Conservation (phyloP, 2,888 invertebrate species). For the Drosophila neoperkinsi region DNA sequence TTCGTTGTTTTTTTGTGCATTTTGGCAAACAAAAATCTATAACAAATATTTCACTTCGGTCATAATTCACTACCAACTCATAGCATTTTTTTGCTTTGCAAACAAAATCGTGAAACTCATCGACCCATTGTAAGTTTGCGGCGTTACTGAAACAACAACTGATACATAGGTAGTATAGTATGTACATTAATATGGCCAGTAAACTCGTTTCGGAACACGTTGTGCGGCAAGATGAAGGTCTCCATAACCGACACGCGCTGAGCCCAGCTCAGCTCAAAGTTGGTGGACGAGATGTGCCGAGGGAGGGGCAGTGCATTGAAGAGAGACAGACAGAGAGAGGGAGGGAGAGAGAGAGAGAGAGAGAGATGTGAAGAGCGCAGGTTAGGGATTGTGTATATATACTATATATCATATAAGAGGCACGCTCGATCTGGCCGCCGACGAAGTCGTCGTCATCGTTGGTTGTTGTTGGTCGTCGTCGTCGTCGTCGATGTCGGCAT, state of each 20-base stretch:
- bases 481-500: slow-evolving; percentile 58
- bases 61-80: not conserved
- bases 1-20: not conserved
- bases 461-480: slow-evolving; percentile 21
- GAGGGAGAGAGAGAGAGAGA: slow-evolving; percentile 5
- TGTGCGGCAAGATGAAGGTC: slow-evolving; percentile 77
- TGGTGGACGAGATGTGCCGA: not conserved
- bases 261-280: slow-evolving; percentile 33
- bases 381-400: slow-evolving; percentile 47
- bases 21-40: not conserved
- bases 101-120: slow-evolving; percentile 15
- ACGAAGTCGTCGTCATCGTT: slow-evolving; percentile 19
- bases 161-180: slow-evolving; percentile 41
- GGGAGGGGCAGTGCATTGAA: not conserved
- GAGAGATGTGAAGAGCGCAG: slow-evolving; percentile 14
- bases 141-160: slow-evolving; percentile 34
- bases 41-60: not conserved
- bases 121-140: slow-evolving; percentile 35
- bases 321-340: not conserved
- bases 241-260: slow-evolving; percentile 70
- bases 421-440: slow-evolving; percentile 69
- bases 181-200: slow-evolving; percentile 53
- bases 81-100: slow-evolving; percentile 1
- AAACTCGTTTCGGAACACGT: slow-evolving; percentile 76
- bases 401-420: slow-evolving; percentile 66